Base-by-base conservation (phyloP, 2,113 vertebrate species). In the Hippocampus guttulatus region DNA sequence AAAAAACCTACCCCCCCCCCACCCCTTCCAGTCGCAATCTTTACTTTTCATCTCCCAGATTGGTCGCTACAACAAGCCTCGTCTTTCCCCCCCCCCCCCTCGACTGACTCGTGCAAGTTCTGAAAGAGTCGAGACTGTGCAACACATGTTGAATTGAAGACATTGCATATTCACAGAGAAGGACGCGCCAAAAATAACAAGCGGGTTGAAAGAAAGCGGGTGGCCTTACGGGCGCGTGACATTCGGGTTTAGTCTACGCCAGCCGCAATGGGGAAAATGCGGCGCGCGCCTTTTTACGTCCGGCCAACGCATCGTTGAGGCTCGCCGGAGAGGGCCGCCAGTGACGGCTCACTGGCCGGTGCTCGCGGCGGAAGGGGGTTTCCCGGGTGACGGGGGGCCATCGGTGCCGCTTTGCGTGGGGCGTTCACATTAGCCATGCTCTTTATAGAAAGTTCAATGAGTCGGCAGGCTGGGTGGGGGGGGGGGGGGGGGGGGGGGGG, bases 111-210 rank as follows among this genome's bases (percentile, higher is more conserved):
- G 72, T 82, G 81, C 70, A 78, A 82, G 81, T 75, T 83, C 83
- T 45, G 43, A 14, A 45, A 45, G n/a, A 27, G 0, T 11, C 75
- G 52, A 65, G 76, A 76, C 86, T 86, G 87, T 80, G 81, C 67
- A 88, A 80, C 89, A 89, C 88, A 92, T 89, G 88, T 87, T 82
- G 75, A 84, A 77, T 45, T 81, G 71, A 78, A 84, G 80, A 82
- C 78, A 81, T 75, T 33, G 30, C 30, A 81, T 74, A 87, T 82
- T 68, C 78, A 74, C 74, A 23, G 68, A 64, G 49, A 81, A 83
- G 63, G 8, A 62, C 47, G 71, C 30, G 81, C 80, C 85, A 88
- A 87, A 75, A 80, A 86, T 71, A 80, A 73, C 79, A 84, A 81
- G 67, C 76, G 77, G 54, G 76, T 86, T 85, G 83, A 43, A 64